Evolutionary conservation across 1,140 invertebrate species (phyloP).

Genomic region (Harpegnathos saltator): DNA sequence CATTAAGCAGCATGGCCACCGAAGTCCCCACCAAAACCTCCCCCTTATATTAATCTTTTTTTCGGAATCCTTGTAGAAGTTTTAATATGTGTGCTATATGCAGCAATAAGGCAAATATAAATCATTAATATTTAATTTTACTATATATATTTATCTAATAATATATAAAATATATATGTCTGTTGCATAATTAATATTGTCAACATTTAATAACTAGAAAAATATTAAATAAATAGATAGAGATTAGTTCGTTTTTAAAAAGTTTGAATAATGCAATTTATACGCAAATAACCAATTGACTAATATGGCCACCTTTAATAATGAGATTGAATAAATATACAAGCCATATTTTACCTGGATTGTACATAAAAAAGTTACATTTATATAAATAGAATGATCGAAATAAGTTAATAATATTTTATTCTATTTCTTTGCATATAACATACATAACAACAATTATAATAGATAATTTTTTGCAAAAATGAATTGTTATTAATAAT

Average conservation of each 20-base stretch:
- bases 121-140: constrained; percentile 7
- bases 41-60: constrained; percentile 61
- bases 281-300: too few species aligned
- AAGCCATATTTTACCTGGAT: too few species aligned
- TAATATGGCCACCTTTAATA: too few species aligned
- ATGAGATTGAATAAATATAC: too few species aligned
- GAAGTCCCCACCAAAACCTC: constrained; percentile 48
- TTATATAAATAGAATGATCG: too few species aligned
- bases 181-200: constrained; percentile 8
- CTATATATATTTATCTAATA: background rate
- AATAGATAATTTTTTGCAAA: background rate
- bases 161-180: background rate
- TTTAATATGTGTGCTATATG: background rate
- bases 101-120: background rate
- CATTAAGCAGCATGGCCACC: constrained; percentile 64
- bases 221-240: background rate
- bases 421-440: background rate
- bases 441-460: background rate
- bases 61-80: constrained; percentile 35
- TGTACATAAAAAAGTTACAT: too few species aligned
- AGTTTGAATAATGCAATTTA: too few species aligned
- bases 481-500: background rate
- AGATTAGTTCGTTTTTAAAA: too few species aligned
- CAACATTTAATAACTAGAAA: background rate
- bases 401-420: background rate